Evolutionary conservation across 2,888 invertebrate species (phyloP).

Genomic region (Oscheius sp.): DNA sequence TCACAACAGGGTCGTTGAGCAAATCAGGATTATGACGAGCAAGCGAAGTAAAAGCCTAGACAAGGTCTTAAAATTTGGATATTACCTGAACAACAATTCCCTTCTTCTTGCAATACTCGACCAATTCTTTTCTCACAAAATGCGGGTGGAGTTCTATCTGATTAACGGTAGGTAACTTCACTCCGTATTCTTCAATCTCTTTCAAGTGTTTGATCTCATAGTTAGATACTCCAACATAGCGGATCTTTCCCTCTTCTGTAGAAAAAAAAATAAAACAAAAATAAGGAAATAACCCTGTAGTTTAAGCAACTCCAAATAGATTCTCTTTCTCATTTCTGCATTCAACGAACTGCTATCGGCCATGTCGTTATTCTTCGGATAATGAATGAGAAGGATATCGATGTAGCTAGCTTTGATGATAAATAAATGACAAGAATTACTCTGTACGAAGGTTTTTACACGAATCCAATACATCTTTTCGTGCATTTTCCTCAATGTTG

Average conservation of each 20-base stretch:
- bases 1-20: constrained; percentile 76
- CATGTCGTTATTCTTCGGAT: not conserved
- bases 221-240: constrained; percentile 85
- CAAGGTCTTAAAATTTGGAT: too few relatives aligned
- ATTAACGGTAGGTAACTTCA: constrained; percentile 44
- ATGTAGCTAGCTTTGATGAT: not conserved
- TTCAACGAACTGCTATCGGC: not conserved
- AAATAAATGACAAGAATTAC: not conserved
- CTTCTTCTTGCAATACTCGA: constrained; percentile 70
- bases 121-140: constrained; percentile 70
- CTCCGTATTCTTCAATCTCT: constrained; percentile 74
- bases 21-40: constrained; percentile 72
- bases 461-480: constrained; percentile 3
- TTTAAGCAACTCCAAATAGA: not conserved
- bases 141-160: constrained; percentile 73
- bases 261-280: too few relatives aligned
- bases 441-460: not conserved
- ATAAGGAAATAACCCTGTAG: not conserved
- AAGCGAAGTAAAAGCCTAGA: constrained; percentile 73
- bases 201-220: constrained; percentile 79
- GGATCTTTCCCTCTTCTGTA: constrained; percentile 70
- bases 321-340: constrained; percentile 1
- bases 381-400: constrained; percentile 5
- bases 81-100: constrained; percentile 71
- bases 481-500: not conserved